Base-by-base conservation (phyloP, 2,888 invertebrate species). In the Phyllotreta cruciferae region DNA sequence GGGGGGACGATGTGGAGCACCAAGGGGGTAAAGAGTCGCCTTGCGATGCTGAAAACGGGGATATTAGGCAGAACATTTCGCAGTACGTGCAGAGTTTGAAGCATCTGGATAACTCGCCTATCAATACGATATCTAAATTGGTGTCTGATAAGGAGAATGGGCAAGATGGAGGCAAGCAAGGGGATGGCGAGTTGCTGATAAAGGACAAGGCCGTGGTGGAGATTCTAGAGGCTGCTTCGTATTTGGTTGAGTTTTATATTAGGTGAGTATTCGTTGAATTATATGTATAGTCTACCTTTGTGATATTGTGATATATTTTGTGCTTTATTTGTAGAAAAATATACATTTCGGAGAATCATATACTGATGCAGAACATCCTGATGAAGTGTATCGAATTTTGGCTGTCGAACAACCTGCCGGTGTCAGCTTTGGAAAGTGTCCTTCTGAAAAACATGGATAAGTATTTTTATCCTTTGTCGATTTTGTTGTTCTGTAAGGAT, bases 371-470 rank as follows among this genome's bases (percentile, higher is more conserved):
- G 70, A 82, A 81, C 67, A 78, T 82, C 65, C 72, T 82, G 38
- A 68, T 82, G 65, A 80, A 80, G 70, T 79, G 79, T 62, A 81
- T 82, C 56, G 81, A 82, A 63, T 82, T 82, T 74, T 82, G 82
- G 82, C 69, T 82, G 57, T 70, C 74, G 5, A 79, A 78, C 63
- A 78, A 76, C 67, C 70, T 82, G 47, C 82, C 82, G 8, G 79
- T 81, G 56, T 70, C 74, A 39, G 74, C 80, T 44, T 69, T 82
- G 50, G 82, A 82, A 70, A 76, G 74, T 64, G 75, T 82, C 55
- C 70, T 82, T 47, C 70, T 82, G 55, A 81, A 82, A 70, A 82
- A 82, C 70, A 77, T 82, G 77, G 81, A 82, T 70, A 82, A 81
- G 66, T 82, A 82, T 71, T 82, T 82, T 71, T 82, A 82, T 72